These are phyloP conservation scores for Montipora cactus DNA, from an alignment of 64 coral and sea anemone genomes.

Conservation along the genomic window DNA sequence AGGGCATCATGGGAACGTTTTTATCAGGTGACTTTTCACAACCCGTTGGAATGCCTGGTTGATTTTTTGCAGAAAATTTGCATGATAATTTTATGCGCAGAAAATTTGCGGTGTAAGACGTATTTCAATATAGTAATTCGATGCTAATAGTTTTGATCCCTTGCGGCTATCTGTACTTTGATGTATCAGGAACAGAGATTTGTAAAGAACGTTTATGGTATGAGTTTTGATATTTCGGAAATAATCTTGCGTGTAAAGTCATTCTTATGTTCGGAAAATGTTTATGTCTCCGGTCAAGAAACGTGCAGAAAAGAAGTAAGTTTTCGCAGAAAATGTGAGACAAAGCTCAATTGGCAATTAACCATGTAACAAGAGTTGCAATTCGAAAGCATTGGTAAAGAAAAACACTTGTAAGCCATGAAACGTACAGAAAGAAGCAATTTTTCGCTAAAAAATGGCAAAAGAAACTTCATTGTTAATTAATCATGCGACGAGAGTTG, in stretches of 20 bases:
- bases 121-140: too few species aligned
- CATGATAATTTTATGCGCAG: too few species aligned
- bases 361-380: background rate
- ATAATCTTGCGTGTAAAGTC: slow-evolving; percentile 6
- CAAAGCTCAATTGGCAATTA: background rate
- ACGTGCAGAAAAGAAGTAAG: background rate
- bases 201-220: background rate
- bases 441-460: background rate
- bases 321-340: background rate
- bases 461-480: background rate
- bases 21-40: background rate
- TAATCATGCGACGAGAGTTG: background rate
- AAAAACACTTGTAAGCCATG: background rate
- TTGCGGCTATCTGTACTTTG: background rate
- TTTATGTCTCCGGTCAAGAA: background rate
- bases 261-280: background rate
- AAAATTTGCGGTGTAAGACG: too few species aligned
- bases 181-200: background rate
- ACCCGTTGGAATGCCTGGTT: background rate
- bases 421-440: background rate
- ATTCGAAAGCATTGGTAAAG: background rate
- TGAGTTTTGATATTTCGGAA: slow-evolving; percentile 12
- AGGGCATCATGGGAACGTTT: background rate
- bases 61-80: slow-evolving; percentile 18
- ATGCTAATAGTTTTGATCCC: background rate